A percentile compares a stretch with the other conserved stretches of the same genome.
Conservation (phyloP, 2,888 invertebrate species). For the Habroteleia sp. region DNA sequence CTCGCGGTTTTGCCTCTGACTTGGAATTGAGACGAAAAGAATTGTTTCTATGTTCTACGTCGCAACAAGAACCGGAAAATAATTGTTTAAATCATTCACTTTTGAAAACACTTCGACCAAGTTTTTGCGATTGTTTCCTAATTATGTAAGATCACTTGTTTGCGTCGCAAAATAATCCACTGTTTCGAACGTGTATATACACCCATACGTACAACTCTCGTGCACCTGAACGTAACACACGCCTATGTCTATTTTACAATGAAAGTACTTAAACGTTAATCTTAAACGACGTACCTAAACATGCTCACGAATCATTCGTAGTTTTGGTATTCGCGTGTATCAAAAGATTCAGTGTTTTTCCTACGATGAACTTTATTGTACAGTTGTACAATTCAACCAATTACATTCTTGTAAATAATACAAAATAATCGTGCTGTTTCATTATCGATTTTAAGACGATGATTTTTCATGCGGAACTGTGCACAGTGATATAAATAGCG, state of each 20-base stretch:
- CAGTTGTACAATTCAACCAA: not conserved
- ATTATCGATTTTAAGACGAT: not conserved
- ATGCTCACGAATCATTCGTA: slow-evolving; percentile 44
- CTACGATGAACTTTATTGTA: slow-evolving; percentile 12
- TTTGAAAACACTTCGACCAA: slow-evolving; percentile 15
- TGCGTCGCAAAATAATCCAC: slow-evolving; percentile 2
- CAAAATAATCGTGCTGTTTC: not conserved
- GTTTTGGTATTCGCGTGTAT: slow-evolving; percentile 26
- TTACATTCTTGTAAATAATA: slow-evolving; percentile 12
- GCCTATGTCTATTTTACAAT: slow-evolving; percentile 67
- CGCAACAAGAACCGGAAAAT: too few relatives aligned
- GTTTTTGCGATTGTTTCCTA: slow-evolving; percentile 5
- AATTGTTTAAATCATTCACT: too few relatives aligned
- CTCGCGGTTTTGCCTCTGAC: slow-evolving; percentile 14
- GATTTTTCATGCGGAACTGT: not conserved
- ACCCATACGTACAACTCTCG: slow-evolving; percentile 4
- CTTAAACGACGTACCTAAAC: slow-evolving; percentile 40
- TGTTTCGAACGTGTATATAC: slow-evolving; percentile 39
- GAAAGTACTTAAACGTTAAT: slow-evolving; percentile 68
- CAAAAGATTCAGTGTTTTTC: slow-evolving; percentile 19
- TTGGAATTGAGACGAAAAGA: slow-evolving; percentile 36
- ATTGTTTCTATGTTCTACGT: too few relatives aligned
- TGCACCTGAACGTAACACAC: not conserved
- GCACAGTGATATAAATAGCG: slow-evolving; percentile 6
- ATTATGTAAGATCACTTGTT: not conserved